Conservation (phyloP, 2,888 invertebrate genomes). For the Loripinus fragilis region DNA sequence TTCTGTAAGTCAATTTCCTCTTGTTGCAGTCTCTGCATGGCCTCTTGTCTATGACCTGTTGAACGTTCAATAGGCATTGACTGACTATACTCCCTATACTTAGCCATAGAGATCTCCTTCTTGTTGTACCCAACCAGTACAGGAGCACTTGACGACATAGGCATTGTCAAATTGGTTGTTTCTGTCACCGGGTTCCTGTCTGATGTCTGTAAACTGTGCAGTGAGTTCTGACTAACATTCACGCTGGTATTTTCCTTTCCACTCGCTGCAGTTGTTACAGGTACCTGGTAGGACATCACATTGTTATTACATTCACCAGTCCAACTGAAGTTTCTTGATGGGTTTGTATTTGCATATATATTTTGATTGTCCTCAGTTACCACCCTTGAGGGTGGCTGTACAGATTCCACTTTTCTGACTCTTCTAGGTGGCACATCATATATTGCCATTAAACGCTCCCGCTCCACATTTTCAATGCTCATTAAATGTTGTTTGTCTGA, state of each 20-base stretch:
- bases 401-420: constrained; percentile 66
- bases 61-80: constrained; percentile 58
- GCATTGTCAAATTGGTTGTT: constrained; percentile 38
- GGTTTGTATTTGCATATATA: constrained; percentile 12
- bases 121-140: constrained; percentile 59
- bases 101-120: constrained; percentile 31
- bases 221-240: constrained; percentile 43
- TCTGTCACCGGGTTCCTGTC: too few relatives aligned
- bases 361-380: background rate
- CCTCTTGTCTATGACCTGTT: constrained; percentile 61
- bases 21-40: constrained; percentile 68
- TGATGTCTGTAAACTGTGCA: constrained; percentile 33
- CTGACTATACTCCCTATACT: constrained; percentile 46
- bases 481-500: constrained; percentile 68
- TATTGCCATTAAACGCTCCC: constrained; percentile 69
- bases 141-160: constrained; percentile 66
- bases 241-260: constrained; percentile 22
- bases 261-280: constrained; percentile 31
- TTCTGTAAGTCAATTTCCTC: constrained; percentile 73
- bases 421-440: constrained; percentile 77
- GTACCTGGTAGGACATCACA: constrained; percentile 63
- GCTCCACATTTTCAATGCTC: constrained; percentile 75
- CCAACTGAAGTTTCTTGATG: constrained; percentile 40
- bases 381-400: constrained; percentile 19
- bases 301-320: constrained; percentile 62